Evolutionary conservation across 2,113 vertebrate species (phyloP).

Genomic region (Trinectes maculatus): DNA sequence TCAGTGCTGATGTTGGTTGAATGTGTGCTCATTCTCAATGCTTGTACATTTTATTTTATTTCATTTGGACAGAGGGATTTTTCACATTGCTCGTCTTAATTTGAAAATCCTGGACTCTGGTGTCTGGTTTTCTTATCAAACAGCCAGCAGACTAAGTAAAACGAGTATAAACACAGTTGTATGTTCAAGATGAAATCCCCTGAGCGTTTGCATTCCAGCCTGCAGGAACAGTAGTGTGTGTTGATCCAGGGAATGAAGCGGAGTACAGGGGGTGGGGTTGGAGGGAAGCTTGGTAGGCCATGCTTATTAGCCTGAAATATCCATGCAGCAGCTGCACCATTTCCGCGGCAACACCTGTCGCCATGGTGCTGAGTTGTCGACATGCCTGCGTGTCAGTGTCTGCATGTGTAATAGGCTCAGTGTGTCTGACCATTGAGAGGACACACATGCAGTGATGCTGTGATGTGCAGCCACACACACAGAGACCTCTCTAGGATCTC

Average conservation of each 20-base stretch:
- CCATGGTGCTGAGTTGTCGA: slow-evolving; percentile 64
- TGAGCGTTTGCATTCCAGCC: slow-evolving; percentile 27
- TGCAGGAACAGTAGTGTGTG: slow-evolving; percentile 13
- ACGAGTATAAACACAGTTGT: neutral
- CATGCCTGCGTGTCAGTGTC: slow-evolving; percentile 67
- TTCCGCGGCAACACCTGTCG: slow-evolving; percentile 77
- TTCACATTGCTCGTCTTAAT: neutral
- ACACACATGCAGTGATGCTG: slow-evolving; percentile 1
- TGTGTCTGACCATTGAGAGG: no score
- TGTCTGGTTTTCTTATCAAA: neutral
- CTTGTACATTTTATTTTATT: no score
- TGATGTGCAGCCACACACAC: slow-evolving; percentile 3
- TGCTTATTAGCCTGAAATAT: slow-evolving; percentile 71
- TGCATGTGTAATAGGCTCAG: slow-evolving; percentile 33
- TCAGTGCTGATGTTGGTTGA: neutral
- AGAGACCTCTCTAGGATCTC: neutral
- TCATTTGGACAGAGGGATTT: no score
- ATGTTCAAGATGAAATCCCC: slow-evolving; percentile 1
- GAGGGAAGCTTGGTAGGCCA: slow-evolving; percentile 31
- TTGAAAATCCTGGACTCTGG: neutral
- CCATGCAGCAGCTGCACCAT: slow-evolving; percentile 75
- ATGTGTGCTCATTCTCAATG: neutral
- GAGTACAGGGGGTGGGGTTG: neutral
- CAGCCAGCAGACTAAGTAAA: neutral
- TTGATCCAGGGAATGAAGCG: slow-evolving; percentile 6